Conservation (phyloP, 30 jellyfish, hydroid and myxozoan genomes). For the Turritopsis rubra region DNA sequence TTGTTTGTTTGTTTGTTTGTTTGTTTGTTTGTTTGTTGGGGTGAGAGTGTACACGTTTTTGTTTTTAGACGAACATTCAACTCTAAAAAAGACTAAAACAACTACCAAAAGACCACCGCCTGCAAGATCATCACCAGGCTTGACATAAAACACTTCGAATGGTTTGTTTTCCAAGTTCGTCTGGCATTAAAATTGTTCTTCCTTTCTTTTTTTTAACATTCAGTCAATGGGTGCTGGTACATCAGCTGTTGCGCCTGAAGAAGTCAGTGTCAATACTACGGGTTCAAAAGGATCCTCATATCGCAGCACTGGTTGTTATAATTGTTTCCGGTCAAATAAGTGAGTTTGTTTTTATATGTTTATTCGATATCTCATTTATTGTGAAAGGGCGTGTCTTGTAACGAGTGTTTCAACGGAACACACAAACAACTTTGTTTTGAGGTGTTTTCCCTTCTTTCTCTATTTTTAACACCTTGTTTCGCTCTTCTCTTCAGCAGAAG, state of each 20-base stretch:
- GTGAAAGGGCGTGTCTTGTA: not conserved
- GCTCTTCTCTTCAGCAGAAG: not conserved
- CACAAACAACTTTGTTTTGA: not conserved
- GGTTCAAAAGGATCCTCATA: not conserved
- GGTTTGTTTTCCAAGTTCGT: not conserved
- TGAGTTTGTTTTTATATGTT: not conserved
- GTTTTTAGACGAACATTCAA: no score
- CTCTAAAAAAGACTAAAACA: no score
- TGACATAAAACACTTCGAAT: no score
- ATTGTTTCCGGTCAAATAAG: not conserved
- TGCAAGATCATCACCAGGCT: no score
- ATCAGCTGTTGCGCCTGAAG: constrained; percentile 24
- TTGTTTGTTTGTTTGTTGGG: no score
- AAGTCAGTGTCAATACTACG: not conserved
- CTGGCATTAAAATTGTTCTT: not conserved
- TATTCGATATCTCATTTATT: not conserved
- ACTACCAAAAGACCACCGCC: no score
- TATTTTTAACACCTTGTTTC: no score
- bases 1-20: no score
- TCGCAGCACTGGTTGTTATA: not conserved
- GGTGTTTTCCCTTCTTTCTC: not conserved
- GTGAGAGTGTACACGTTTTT: no score
- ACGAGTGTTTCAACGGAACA: not conserved
- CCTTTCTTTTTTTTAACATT: not conserved
- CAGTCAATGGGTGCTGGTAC: constrained; percentile 29